Evolutionary conservation across 2,113 vertebrate species (phyloP).

Genomic region (Callopanchax toddi): DNA sequence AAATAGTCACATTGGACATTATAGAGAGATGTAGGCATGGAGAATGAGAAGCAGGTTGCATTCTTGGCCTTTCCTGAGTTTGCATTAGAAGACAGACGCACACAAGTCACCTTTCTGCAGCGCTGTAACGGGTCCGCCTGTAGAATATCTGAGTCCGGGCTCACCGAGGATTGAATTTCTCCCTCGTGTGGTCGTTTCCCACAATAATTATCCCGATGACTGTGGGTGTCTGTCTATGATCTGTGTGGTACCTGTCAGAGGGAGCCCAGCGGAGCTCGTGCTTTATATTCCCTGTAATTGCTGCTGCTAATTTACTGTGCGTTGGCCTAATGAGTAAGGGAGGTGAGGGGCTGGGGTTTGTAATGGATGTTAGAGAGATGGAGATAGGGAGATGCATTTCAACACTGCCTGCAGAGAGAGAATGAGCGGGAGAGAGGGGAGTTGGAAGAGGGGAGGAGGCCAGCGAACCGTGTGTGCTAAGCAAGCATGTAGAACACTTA

Average conservation of each 20-base stretch:
- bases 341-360: slow-evolving; percentile 79
- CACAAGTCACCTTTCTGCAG: slow-evolving; percentile 2
- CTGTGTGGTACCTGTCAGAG: slow-evolving; percentile 74
- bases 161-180: slow-evolving; percentile 21
- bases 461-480: slow-evolving; percentile 68
- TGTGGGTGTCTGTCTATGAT: slow-evolving; percentile 74
- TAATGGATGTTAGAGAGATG: slow-evolving; percentile 84
- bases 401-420: slow-evolving; percentile 64
- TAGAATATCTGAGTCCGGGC: slow-evolving; percentile 44
- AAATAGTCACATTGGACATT: slow-evolving; percentile 76
- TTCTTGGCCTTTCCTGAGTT: slow-evolving; percentile 30
- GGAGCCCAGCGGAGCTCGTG: slow-evolving; percentile 63
- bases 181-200: slow-evolving; percentile 72
- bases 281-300: slow-evolving; percentile 84
- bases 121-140: slow-evolving; percentile 19
- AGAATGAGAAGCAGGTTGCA: slow-evolving; percentile 45
- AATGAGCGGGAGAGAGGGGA: too few relatives aligned
- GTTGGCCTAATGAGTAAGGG: slow-evolving; percentile 81
- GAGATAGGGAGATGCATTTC: slow-evolving; percentile 80
- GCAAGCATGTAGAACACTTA: slow-evolving; percentile 76
- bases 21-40: slow-evolving; percentile 80
- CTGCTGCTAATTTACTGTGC: slow-evolving; percentile 81
- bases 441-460: slow-evolving; percentile 56
- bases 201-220: slow-evolving; percentile 74
- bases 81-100: slow-evolving; percentile 36